These are phyloP conservation scores for Polypterus senegalus DNA, from an alignment of 2,113 vertebrate species.

Conservation along the genomic window DNA sequence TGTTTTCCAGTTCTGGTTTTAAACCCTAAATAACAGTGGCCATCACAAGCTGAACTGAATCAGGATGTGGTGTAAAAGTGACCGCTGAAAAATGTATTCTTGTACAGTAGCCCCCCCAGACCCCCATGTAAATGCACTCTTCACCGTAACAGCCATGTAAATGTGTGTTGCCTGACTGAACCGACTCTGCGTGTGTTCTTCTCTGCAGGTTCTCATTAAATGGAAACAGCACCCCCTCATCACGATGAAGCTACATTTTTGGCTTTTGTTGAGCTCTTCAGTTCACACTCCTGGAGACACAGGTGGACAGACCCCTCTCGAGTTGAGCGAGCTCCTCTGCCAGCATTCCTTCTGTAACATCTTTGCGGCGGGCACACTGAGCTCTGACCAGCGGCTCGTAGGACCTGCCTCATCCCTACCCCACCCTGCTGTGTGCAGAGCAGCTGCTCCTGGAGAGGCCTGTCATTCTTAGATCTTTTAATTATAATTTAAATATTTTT, in stretches of 20 bases:
- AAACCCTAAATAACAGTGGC: too few species aligned
- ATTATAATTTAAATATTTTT: slow-evolving; percentile 58
- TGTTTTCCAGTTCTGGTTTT: too few species aligned
- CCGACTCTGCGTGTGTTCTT: neutral
- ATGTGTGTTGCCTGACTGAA: too few species aligned
- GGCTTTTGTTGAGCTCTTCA: slow-evolving; percentile 21
- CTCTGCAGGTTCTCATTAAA: slow-evolving; percentile 70
- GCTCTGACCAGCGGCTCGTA: too few species aligned
- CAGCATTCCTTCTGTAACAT: slow-evolving; percentile 6
- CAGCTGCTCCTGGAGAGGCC: neutral
- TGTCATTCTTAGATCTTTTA: slow-evolving; percentile 43
- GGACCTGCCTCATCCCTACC: slow-evolving; percentile 1
- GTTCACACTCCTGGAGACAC: slow-evolving; percentile 9
- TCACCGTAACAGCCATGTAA: too few species aligned
- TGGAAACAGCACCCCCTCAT: slow-evolving; percentile 68
- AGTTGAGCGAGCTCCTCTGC: slow-evolving; percentile 10
- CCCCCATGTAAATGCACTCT: too few species aligned
- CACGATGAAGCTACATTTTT: slow-evolving; percentile 47
- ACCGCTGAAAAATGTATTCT: too few species aligned
- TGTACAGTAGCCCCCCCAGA: too few species aligned
- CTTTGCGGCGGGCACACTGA: too few species aligned
- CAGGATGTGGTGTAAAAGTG: too few species aligned
- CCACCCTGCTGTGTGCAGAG: neutral
- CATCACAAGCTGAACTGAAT: too few species aligned
- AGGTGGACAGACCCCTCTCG: slow-evolving; percentile 23